These are phyloP conservation scores for Cheilinus undulatus DNA, from an alignment of 2,113 vertebrate species.

Conservation along the genomic window DNA sequence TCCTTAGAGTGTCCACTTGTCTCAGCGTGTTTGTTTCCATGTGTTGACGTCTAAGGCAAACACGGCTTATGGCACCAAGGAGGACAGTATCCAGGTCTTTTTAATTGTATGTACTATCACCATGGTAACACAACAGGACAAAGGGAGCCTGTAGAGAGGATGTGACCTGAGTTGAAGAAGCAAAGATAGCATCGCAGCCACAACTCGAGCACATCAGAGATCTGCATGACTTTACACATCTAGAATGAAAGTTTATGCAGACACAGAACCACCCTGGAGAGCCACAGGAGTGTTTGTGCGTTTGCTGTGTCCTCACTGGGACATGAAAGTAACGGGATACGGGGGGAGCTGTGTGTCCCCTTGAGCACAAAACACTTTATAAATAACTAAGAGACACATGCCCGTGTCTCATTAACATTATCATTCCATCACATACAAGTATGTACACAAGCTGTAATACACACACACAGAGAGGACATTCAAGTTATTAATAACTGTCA, in stretches of 20 bases:
- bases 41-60: constrained; percentile 37
- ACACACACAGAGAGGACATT: constrained; percentile 21
- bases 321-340: constrained; percentile 67
- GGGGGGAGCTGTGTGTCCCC: constrained; percentile 67
- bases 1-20: background rate
- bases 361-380: constrained; percentile 82
- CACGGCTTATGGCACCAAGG: constrained; percentile 33
- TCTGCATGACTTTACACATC: background rate
- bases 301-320: constrained; percentile 44
- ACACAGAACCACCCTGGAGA: constrained; percentile 50
- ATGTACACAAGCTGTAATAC: constrained; percentile 16
- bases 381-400: constrained; percentile 82
- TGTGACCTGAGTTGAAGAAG: constrained; percentile 42
- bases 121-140: constrained; percentile 70
- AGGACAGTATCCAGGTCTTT: constrained; percentile 30
- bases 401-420: constrained; percentile 77
- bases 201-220: background rate
- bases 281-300: constrained; percentile 39
- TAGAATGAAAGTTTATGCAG: background rate
- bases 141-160: constrained; percentile 30
- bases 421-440: constrained; percentile 58
- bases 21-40: constrained; percentile 29
- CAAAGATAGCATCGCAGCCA: constrained; percentile 39
- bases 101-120: constrained; percentile 48
- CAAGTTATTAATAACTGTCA: constrained; percentile 73